Base-by-base conservation (phyloP, 2,888 invertebrate species). In the Keiferia lycopersicella region DNA sequence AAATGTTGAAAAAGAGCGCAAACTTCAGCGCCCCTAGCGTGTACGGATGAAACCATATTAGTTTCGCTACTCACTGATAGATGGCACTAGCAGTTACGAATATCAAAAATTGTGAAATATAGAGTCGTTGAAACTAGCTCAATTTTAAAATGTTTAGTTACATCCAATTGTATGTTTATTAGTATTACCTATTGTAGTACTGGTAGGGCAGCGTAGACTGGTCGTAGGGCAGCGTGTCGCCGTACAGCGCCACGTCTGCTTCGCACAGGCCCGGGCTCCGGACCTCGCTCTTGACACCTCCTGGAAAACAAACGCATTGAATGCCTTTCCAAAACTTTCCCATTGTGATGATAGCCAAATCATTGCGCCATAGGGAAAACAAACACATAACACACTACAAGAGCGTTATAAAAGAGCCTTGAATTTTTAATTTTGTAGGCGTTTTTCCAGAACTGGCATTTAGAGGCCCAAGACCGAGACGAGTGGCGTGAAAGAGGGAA, bases 111-210 rank as follows among this genome's bases (percentile, higher is more conserved):
- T 8, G 12, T 22, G 4, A 26, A n/a, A 11, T 0, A n/a, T 22
- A 8, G 26, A 53, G 26, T 12, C 53, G 6, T 34, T 34, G 34
- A 34, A 34, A 34, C 8, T 4, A 26, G 6, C 6, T 26, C 26
- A 26, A 26, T 4, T 26, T 26, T 2, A 26, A 26, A 26, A 4
- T 26, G 6, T 26, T 26, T 26, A 26, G 26, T 26, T 26, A 6
- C 6, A 26, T 26, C 6, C 2, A 26, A 26, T 26, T 26, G 26
- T 26, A 6, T 26, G 26, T 26, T 6, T 26, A 26, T n/a, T n/a
- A n/a, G n/a, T n/a, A n/a, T n/a, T 34, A 94, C 94, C 94, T 95
- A 89, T 95, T 95, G 79, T 95, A 95, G 87, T 96, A 96, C 83
- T 94, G 94, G 88, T 95, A 95, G 73, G 94, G 93, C 73, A 94